These are phyloP conservation scores for Hippoglossus stenolepis DNA, from an alignment of 2,113 vertebrate genomes.

Conservation along the genomic window DNA sequence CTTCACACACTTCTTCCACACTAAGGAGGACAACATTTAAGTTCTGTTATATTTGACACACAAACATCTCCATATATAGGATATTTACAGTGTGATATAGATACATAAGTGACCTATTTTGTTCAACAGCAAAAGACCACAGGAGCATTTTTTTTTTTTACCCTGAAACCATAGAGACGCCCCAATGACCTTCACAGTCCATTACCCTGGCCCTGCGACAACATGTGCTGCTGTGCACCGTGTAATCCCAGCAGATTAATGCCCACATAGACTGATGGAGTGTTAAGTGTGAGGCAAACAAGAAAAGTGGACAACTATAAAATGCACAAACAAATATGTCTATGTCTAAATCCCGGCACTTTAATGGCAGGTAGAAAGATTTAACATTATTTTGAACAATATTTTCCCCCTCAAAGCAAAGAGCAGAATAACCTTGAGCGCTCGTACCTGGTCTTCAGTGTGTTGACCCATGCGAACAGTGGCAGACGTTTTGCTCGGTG, in stretches of 20 bases:
- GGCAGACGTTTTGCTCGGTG: constrained; percentile 84
- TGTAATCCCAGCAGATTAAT: too few relatives aligned
- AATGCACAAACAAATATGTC: neutral
- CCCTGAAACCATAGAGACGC: neutral
- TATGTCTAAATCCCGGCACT: constrained; percentile 13
- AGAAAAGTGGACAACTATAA: too few relatives aligned
- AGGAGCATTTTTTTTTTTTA: too few relatives aligned
- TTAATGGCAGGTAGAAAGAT: neutral
- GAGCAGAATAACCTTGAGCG: too few relatives aligned
- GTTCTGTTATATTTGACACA: neutral
- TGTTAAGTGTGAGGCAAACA: too few relatives aligned
- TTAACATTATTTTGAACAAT: too few relatives aligned
- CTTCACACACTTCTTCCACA: constrained; percentile 82
- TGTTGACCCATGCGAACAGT: constrained; percentile 90
- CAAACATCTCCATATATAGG: neutral
- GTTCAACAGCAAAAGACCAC: neutral
- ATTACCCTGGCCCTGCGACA: too few relatives aligned
- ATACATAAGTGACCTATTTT: neutral
- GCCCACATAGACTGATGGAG: too few relatives aligned
- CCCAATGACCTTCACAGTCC: constrained; percentile 18
- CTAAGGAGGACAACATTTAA: constrained; percentile 67
- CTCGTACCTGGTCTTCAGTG: constrained; percentile 86
- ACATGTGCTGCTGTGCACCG: too few relatives aligned
- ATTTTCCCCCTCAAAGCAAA: neutral
- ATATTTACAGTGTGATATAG: neutral